These are phyloP conservation scores for Hydropotes inermis DNA, from an alignment of 2,113 vertebrate species.

Conservation along the genomic window DNA sequence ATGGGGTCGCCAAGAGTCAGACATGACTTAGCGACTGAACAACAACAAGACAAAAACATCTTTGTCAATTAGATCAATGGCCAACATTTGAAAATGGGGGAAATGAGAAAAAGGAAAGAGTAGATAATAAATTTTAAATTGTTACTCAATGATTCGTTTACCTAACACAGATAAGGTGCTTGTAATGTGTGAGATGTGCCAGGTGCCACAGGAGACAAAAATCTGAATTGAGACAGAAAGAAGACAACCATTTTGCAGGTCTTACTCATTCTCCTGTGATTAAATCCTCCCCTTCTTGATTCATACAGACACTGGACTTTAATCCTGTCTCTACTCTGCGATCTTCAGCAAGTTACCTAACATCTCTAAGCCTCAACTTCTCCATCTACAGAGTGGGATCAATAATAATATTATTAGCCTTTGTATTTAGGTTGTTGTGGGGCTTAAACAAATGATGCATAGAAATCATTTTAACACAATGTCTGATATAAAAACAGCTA, in stretches of 20 bases:
- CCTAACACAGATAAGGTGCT: neutral
- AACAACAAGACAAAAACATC: neutral
- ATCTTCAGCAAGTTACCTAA: neutral
- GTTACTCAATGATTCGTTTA: neutral
- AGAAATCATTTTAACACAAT: neutral
- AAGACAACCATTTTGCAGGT: neutral
- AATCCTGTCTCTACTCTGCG: neutral
- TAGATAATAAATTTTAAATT: neutral
- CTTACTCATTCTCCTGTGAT: neutral
- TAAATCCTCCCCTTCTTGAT: neutral
- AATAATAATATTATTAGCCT: neutral
- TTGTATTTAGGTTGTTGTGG: neutral
- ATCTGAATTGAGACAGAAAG: neutral
- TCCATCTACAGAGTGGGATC: neutral
- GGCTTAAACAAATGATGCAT: neutral
- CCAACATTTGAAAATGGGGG: neutral
- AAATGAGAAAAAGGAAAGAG: neutral
- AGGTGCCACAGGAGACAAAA: neutral
- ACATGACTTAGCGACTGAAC: neutral
- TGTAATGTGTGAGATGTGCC: neutral
- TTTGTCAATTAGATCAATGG: neutral
- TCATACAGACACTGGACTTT: neutral
- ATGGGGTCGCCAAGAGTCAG: neutral
- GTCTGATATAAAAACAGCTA: neutral
- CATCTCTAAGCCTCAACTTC: neutral